Evolutionary conservation across 2,888 invertebrate species (phyloP), one percentile per base, ranked within the genome.

Genomic region (Empis stercorea): DNA sequence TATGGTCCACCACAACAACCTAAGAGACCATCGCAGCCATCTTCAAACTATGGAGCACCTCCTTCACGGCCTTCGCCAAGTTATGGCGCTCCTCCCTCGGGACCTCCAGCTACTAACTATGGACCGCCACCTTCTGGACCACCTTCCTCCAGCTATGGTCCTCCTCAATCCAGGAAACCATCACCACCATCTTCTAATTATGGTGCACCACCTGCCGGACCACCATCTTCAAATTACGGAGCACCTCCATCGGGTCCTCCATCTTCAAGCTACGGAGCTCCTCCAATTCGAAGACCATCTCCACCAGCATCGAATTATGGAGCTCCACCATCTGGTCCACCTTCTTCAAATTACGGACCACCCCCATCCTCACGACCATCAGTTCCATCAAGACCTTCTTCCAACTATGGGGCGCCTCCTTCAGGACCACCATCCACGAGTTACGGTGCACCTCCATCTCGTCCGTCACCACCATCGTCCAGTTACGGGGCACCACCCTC

Each of bases 71-170:
- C 56, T 20, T 62, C 62, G 16, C 57, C 61, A 2, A 54, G 53
- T 30, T 67, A 65, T 48, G 65, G 66, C 6, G 63, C 68, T 27
- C 66, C 66, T 60, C 47, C 73, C 64, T 37, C 57, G 27, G 57
- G 56, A 4, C 54, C 56, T 17, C 48, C 49, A 32, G 46, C 49
- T 20, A 48, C 52, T 11, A 48, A 45, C 17, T 56, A 57, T 43
- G 64, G 64, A 15, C 63, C 64, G 10, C 64, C 65, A 39, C 54
- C 61, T n/a, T 41, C 46, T 2, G 5, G 7, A 27, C 23, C 58
- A 1, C 65, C 54, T 2, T 75, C 76, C n/a, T 67, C 75, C 48
- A 71, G 73, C 58, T 76, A 75, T 49, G 76, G 76, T 2, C 74
- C 73, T 1, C 75, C 75, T 9, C 73, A 75, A 4, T 62, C 40